Evolutionary conservation across 1,140 invertebrate species (phyloP), one percentile per base, ranked within the genome.

Genomic region (Drosophila auraria): DNA sequence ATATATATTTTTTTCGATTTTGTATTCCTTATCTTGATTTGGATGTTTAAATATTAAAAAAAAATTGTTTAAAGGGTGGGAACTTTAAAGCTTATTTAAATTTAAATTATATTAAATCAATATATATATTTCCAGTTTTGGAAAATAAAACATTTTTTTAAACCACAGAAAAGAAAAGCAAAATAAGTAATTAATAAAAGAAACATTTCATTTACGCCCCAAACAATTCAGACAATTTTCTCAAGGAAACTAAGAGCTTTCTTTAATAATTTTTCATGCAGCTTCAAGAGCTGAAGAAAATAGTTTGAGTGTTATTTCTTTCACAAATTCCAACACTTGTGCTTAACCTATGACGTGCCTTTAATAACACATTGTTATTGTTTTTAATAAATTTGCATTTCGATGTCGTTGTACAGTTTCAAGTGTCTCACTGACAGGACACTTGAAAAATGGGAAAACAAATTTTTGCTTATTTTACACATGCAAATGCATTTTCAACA

Each of bases 381-480:
- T 84, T 77, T 72, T 77, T 68, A 59, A 61, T 57, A 60, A 50
- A 74, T 82, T 69, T 78, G 33, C 57, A 49, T 79, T 76, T 66
- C 51, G 42, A 45, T 45, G 38, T 65, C 47, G 61, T 65, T 74
- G 40, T 20, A 23, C 38, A 36, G 42, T 38, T 47, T 87, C 62
- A 68, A 86, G 83, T 72, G 65, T 53, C 59, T 69, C 63, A 60
- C 33, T 56, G 73, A 82, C 63, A 79, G 63, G 56, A 51, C 83
- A 66, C 80, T 80, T 76, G 58, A 47, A 42, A 69, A 56, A 71
- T 78, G 44, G 17, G 45, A 68, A 71, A 78, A 68, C 62, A 58
- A 44, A 64, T 66, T 80, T 82, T 76, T 54, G 70, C 47, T 42
- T 81, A 71, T 83, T 83, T 84, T 83, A 40, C 68, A 69, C 69